A percentile compares a stretch with the other conserved stretches of the same genome.
Conservation (phyloP, 2,797 vertebrate species). For the Eutrigla gurnardus region DNA sequence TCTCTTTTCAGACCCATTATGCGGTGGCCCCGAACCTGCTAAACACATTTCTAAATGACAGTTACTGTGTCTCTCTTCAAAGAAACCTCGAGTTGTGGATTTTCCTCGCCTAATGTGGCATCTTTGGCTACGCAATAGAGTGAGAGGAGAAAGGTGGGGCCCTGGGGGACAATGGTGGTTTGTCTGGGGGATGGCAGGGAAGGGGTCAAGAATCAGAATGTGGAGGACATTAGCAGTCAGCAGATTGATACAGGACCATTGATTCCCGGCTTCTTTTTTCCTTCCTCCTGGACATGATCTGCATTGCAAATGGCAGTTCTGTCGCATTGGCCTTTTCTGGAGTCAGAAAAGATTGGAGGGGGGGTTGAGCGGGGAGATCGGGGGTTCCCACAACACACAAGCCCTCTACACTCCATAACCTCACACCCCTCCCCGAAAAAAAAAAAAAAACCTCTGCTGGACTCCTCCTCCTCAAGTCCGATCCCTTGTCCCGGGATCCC, state of each 20-base stretch:
- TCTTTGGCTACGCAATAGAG: conserved; percentile 73
- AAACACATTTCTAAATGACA: conserved; percentile 86
- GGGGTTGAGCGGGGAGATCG: conserved; percentile 44
- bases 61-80: conserved; percentile 78
- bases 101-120: conserved; percentile 85
- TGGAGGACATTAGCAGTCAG: conserved; percentile 88
- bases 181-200: conserved; percentile 78
- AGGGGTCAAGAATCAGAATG: conserved; percentile 89
- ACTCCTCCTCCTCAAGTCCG: conserved; percentile 70
- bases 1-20: conserved; percentile 81
- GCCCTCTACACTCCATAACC: conserved; percentile 73
- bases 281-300: conserved; percentile 83
- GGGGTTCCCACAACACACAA: conserved; percentile 83
- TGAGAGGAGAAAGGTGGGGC: conserved; percentile 65
- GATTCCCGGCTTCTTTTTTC: conserved; percentile 79
- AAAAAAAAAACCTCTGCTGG: conserved; percentile 37
- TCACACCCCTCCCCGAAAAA: conserved; percentile 50
- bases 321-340: conserved; percentile 81
- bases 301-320: conserved; percentile 87
- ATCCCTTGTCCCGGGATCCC: conserved; percentile 75
- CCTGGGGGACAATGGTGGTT: conserved; percentile 76
- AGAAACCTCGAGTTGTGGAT: conserved; percentile 80
- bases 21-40: conserved; percentile 80
- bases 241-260: conserved; percentile 88
- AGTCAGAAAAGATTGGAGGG: conserved; percentile 76